Evolutionary conservation across 2,888 invertebrate genomes (phyloP), one percentile per base, ranked within the genome.

Genomic region (Ornithoptera alexandrae): DNA sequence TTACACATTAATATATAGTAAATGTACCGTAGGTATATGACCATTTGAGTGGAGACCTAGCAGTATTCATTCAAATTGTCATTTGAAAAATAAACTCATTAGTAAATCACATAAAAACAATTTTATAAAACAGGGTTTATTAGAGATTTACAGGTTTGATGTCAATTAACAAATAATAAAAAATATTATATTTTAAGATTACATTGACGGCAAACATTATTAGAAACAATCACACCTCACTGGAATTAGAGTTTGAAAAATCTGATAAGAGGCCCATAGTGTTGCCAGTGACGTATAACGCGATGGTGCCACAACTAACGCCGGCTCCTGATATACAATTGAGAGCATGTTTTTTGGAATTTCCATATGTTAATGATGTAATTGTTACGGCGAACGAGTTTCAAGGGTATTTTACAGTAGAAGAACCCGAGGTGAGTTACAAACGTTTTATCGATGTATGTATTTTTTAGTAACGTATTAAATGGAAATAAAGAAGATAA

Each of bases 271-370:
- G 94, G 46, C 92, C 93, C 0, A 84, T 94, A 60, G 79, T 84
- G 0, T 76, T 95, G 22, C 93, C 94, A 0, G 84, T 95, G 7
- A 85, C 78, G 24, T 94, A 92, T 76, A 84, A 88, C 60, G 94
- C 94, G 0, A 83, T 84, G 74, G 88, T 93, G 4, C 94, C 95
- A 0, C 74, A 81, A 10, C 84, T 95, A 8, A 78, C 79, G 10
- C 84, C 84, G 0, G 94, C 94, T 0, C 76, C 85, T 0, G 93
- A 94, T 61, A 89, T 95, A 15, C 86, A 85, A 22, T 80, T 94
- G 59, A 85, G 92, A 72, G 94, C 93, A 67, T 94, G 94, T 76
- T 95, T 95, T 76, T 76, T 95, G 22, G 93, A 94, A 74, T 94
- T 86, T 72, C 82, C 90, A 0, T 95, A 95, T 73, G 81, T 84